A percentile compares a stretch with the other conserved stretches of the same genome.
These are phyloP conservation scores for Macrophya alboannulata DNA, from an alignment of 2,888 invertebrate species.

Conservation along the genomic window DNA sequence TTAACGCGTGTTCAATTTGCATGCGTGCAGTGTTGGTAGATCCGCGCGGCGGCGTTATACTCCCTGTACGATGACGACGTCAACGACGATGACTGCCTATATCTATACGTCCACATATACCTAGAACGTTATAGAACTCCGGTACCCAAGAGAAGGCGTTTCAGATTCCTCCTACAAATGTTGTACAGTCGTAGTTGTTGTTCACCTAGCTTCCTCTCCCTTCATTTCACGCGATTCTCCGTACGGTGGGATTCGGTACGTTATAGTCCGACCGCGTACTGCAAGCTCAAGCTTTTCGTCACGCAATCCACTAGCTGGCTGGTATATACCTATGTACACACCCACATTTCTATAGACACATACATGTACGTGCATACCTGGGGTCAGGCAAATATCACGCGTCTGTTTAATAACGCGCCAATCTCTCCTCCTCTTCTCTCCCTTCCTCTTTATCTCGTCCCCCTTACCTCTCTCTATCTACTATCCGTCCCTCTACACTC, in stretches of 20 bases:
- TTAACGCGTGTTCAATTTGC: constrained; percentile 70
- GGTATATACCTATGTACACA: not conserved
- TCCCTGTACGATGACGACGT: too few species aligned
- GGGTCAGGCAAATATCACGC: constrained; percentile 33
- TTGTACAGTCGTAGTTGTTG: too few species aligned
- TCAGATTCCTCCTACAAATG: not conserved
- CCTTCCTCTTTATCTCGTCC: not conserved
- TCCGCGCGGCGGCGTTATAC: not conserved
- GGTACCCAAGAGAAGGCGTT: not conserved
- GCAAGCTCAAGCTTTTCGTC: not conserved
- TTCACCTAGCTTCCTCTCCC: too few species aligned
- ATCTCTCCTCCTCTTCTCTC: not conserved
- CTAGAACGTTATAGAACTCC: too few species aligned
- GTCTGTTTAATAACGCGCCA: constrained; percentile 10
- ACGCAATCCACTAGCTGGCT: not conserved
- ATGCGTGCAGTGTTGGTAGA: constrained; percentile 44
- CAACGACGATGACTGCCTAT: not conserved
- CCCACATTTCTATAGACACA: too few species aligned
- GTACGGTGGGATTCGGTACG: too few species aligned
- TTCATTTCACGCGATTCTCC: too few species aligned
- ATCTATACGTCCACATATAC: too few species aligned
- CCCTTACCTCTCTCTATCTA: not conserved
- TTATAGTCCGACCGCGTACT: too few species aligned
- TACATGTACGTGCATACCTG: not conserved
- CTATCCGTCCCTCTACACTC: not conserved